These are phyloP conservation scores for Hydrozoanthus tunicans DNA, from an alignment of 64 coral and sea anemone genomes.

Conservation along the genomic window DNA sequence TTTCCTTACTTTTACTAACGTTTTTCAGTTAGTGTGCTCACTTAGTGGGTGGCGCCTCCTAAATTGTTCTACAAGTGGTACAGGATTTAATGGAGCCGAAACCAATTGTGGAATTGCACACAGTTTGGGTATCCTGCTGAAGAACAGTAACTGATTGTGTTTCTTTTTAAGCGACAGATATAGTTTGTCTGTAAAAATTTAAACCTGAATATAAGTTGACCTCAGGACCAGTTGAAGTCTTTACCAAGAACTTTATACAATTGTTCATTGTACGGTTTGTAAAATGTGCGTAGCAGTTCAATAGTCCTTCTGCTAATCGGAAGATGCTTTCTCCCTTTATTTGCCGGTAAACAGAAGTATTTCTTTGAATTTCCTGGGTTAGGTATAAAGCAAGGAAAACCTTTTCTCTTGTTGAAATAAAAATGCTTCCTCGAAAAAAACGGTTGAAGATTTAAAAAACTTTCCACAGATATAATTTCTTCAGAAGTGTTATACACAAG, in stretches of 20 bases:
- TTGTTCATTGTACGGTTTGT: slow-evolving; percentile 78
- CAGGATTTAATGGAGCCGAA: too few species aligned
- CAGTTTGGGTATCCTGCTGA: too few species aligned
- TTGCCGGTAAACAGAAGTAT: slow-evolving; percentile 61
- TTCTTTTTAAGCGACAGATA: too few species aligned
- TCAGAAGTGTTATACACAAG: slow-evolving; percentile 62
- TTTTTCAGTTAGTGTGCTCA: too few species aligned
- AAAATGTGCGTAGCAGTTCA: slow-evolving; percentile 64
- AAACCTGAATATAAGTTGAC: not conserved
- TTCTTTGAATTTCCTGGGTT: not conserved
- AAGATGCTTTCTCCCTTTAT: slow-evolving; percentile 77
- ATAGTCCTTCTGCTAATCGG: slow-evolving; percentile 32
- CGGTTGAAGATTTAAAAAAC: slow-evolving; percentile 66
- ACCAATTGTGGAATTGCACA: too few species aligned
- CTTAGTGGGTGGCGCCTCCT: too few species aligned
- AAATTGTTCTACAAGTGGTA: too few species aligned
- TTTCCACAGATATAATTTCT: slow-evolving; percentile 79
- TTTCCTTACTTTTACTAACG: too few species aligned
- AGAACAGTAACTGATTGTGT: too few species aligned
- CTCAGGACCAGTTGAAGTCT: slow-evolving; percentile 66
- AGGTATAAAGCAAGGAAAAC: slow-evolving; percentile 76
- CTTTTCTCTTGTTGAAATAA: slow-evolving; percentile 71
- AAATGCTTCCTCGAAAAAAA: slow-evolving; percentile 71
- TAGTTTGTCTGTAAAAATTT: too few species aligned
- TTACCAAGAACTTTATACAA: slow-evolving; percentile 66